Conservation (phyloP, 2,113 vertebrate genomes). For the Tichodroma muraria region DNA sequence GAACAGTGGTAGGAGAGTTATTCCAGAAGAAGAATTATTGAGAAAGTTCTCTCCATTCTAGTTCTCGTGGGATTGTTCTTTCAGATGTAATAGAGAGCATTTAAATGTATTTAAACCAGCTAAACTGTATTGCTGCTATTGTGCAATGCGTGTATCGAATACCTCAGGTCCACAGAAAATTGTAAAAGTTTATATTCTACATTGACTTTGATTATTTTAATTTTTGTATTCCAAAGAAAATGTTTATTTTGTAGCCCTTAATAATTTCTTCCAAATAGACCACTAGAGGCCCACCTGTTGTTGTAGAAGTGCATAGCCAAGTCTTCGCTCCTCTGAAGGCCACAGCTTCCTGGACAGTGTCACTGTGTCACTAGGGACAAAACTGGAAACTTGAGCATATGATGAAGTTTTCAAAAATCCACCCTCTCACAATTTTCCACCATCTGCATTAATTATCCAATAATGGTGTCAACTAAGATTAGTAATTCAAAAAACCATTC, state of each 20-base stretch:
- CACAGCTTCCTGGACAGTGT: background rate
- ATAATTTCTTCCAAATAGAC: background rate
- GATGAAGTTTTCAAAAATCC: background rate
- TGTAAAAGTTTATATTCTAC: background rate
- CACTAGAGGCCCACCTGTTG: background rate
- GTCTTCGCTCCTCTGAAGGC: background rate
- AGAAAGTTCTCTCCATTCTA: background rate
- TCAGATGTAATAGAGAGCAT: background rate
- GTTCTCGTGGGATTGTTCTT: background rate
- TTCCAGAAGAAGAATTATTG: background rate
- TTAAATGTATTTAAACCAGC: background rate
- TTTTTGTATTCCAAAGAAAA: background rate
- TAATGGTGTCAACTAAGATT: background rate
- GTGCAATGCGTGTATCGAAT: background rate
- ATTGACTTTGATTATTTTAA: background rate
- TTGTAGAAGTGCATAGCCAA: background rate
- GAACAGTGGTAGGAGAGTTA: background rate
- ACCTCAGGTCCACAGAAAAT: background rate
- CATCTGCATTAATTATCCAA: background rate
- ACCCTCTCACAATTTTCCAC: background rate
- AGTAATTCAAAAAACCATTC: background rate
- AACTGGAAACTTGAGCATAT: background rate
- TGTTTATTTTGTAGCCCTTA: background rate
- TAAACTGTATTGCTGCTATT: background rate
- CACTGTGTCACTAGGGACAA: background rate